Percentiles rank a stretch among this genome's conserved stretches.
Evolutionary conservation across 2,113 vertebrate genomes (phyloP).

Genomic region (Bambusicola thoracicus): DNA sequence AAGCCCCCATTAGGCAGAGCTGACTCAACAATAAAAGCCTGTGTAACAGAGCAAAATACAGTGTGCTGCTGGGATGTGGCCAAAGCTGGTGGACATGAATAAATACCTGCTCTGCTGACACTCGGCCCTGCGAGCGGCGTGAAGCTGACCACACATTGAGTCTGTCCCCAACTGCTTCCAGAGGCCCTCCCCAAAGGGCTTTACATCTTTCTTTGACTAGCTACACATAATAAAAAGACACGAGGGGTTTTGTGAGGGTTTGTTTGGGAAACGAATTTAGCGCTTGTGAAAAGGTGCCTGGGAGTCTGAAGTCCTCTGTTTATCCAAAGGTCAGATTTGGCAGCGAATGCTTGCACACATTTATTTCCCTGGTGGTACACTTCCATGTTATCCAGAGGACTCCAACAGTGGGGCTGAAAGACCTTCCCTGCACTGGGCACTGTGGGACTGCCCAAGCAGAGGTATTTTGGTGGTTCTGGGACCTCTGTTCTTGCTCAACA

Average conservation of each 20-base stretch:
- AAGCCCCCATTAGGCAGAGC: slow-evolving; percentile 39
- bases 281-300: slow-evolving; percentile 49
- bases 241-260: slow-evolving; percentile 19
- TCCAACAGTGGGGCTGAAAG: background rate
- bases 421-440: background rate
- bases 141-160: slow-evolving; percentile 53
- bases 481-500: background rate
- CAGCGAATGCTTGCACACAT: background rate
- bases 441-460: background rate
- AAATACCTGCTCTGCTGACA: slow-evolving; percentile 51
- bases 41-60: slow-evolving; percentile 33
- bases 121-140: background rate
- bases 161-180: background rate
- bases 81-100: slow-evolving; percentile 51
- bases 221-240: slow-evolving; percentile 6
- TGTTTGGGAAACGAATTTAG: slow-evolving; percentile 32
- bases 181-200: background rate
- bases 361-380: background rate
- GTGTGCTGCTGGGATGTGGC: slow-evolving; percentile 11
- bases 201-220: background rate
- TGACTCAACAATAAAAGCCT: slow-evolving; percentile 53
- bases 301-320: slow-evolving; percentile 55
- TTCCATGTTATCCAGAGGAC: background rate
- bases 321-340: background rate
- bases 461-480: background rate